Conservation (phyloP, 2,797 vertebrate genomes). For the Yasuhikotakia modesta region DNA sequence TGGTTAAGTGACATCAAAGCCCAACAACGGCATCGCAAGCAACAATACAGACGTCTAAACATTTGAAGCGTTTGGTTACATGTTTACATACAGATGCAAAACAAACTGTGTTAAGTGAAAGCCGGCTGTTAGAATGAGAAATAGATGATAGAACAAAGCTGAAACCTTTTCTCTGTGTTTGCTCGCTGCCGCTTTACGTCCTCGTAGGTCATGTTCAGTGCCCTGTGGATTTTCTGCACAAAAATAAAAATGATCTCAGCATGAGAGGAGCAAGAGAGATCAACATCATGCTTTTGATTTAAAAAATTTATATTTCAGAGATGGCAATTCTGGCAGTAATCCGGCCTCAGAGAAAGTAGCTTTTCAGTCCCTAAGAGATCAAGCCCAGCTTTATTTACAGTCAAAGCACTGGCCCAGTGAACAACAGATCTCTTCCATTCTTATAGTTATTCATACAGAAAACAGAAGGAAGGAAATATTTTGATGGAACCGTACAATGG, state of each 20-base stretch:
- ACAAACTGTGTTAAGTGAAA: not conserved
- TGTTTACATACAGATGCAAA: not conserved
- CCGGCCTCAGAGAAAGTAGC: constrained; percentile 12
- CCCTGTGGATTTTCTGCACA: constrained; percentile 88
- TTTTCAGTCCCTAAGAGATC: constrained; percentile 24
- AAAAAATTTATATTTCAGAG: constrained; percentile 38
- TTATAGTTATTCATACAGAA: not conserved
- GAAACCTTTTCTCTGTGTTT: constrained; percentile 78
- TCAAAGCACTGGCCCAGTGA: constrained; percentile 9
- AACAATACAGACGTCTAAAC: not conserved
- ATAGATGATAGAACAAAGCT: constrained; percentile 6
- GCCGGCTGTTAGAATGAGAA: constrained; percentile 1
- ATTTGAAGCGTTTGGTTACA: not conserved
- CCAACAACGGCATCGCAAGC: not conserved
- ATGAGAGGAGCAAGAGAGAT: constrained; percentile 31
- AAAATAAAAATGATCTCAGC: constrained; percentile 38
- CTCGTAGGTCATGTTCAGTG: constrained; percentile 82
- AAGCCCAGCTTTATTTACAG: constrained; percentile 21
- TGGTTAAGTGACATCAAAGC: not conserved
- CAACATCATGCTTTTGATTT: constrained; percentile 16
- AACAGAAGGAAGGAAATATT: no score
- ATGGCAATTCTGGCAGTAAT: constrained; percentile 29
- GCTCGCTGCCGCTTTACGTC: constrained; percentile 72
- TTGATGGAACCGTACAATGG: not conserved
- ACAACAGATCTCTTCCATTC: not conserved